Base-by-base conservation (phyloP, 2,888 invertebrate genomes). In the Limnephilus auricula region DNA sequence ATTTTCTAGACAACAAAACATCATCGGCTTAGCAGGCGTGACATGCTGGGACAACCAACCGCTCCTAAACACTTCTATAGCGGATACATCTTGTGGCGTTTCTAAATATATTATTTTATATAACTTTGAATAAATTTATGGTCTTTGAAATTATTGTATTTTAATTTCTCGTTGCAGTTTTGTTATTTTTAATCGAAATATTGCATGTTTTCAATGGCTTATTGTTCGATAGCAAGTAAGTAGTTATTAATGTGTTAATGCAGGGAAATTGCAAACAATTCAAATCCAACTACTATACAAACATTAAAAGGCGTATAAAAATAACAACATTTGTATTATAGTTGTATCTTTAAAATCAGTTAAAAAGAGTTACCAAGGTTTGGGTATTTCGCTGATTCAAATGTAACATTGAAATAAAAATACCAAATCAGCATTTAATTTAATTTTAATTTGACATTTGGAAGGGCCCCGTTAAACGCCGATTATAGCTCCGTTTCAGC, bases 1-100 rank as follows among this genome's bases (percentile, higher is more conserved):
- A 65, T 65, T 65, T 65, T 65, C 87, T 88, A 88, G 87, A 88
- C 87, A 65, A 65, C 45, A 88, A 88, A 88, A 88, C 87, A 88
- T 88, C 78, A 31, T 88, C 78, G 37, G 87, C 85, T 25, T 82
- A 82, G 32, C 82, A 82, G 82, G 82, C 86, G 45, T n/a, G 15
- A 88, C 87, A 88, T 88, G 87, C 87, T 88, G 87, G 87, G 87
- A 87, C 18, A 65, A 40, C 34, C 18, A 65, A 40, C 34, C 87
- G 31, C 65, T 65, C 87, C 34, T 88, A 78, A 88, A 78, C 34
- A 88, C 32, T 34, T 88, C 87, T 78, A 30, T 88, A 34, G 87
- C 34, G 25, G 34, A 25, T 34, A 34, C 87, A 78, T 25, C 40
- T 34, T 78, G 40, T 79, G 18, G 32, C 87, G 34, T 78, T 34